Conservation (phyloP, 2,797 vertebrate species). For the Eulemur rubriventer region DNA sequence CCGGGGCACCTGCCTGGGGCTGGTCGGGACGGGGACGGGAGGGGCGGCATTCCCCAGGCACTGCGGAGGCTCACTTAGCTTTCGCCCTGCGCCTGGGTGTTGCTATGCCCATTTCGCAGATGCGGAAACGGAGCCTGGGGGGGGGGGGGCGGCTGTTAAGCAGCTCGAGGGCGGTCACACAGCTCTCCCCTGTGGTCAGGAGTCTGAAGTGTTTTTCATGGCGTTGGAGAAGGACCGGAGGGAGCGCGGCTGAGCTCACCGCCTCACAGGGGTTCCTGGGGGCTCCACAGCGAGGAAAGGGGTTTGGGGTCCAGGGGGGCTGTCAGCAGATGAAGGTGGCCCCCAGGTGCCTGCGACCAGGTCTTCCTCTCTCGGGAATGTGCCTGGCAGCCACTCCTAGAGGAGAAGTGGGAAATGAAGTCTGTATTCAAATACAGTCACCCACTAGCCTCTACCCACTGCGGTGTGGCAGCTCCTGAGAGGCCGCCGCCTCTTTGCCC, state of each 20-base stretch:
- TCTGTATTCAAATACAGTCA: neutral
- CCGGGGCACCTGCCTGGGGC: neutral
- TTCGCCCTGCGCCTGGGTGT: neutral
- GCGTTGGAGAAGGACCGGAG: neutral
- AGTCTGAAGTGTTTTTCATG: neutral
- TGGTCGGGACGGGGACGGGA: neutral
- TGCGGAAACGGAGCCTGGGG: neutral
- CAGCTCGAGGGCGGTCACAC: neutral
- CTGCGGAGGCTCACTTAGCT: neutral
- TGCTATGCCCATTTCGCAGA: neutral
- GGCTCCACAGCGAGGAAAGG: neutral
- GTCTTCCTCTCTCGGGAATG: neutral
- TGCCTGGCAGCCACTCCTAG: neutral
- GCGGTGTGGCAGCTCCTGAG: neutral
- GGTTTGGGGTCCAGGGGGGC: neutral
- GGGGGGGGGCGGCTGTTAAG: neutral
- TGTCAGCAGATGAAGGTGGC: neutral
- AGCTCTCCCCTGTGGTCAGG: neutral
- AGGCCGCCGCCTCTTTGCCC: neutral
- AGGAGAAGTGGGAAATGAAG: neutral
- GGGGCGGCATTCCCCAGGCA: slow-evolving; percentile 73
- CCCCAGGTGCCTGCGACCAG: no score
- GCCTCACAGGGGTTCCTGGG: neutral
- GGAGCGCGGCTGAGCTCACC: neutral
- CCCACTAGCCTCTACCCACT: neutral